These are phyloP conservation scores for Andrena fulva DNA, from an alignment of 2,888 invertebrate genomes.

Conservation along the genomic window DNA sequence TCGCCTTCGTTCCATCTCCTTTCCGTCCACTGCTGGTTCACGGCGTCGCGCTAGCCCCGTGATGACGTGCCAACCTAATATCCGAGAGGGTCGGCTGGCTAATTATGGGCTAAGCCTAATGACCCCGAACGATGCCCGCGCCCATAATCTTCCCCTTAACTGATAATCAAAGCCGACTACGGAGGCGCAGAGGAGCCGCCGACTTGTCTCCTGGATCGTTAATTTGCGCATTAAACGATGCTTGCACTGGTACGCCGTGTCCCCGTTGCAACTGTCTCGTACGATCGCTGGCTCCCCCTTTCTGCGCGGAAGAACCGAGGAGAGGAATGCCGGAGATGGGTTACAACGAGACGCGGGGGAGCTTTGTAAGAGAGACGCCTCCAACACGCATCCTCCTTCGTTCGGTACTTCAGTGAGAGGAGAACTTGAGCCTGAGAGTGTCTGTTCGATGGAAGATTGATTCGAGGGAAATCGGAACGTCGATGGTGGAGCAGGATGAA, in stretches of 20 bases:
- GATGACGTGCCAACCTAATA: constrained; percentile 73
- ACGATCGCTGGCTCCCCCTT: background rate
- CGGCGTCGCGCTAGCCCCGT: constrained; percentile 18
- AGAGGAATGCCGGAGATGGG: background rate
- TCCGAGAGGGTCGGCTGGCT: constrained; percentile 71
- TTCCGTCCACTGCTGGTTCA: background rate
- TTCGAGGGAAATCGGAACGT: constrained; percentile 1
- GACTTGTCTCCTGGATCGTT: constrained; percentile 23
- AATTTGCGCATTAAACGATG: constrained; percentile 30
- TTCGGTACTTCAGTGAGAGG: background rate
- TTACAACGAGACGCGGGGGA: background rate
- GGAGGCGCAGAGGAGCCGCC: constrained; percentile 30
- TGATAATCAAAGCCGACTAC: constrained; percentile 63
- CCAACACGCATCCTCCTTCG: background rate
- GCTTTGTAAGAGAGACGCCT: background rate
- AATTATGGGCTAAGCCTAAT: constrained; percentile 76
- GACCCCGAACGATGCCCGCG: constrained; percentile 66
- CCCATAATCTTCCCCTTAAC: constrained; percentile 67
- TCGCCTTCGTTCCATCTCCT: constrained; percentile 3
- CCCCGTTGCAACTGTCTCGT: background rate
- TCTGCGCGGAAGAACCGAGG: background rate
- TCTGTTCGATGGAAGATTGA: constrained; percentile 4
- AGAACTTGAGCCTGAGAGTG: background rate
- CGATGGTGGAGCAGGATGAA: background rate
- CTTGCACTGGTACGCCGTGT: background rate